Base-by-base conservation (phyloP, 92 coral and sea anemone genomes). In the Desmophyllum pertusum region DNA sequence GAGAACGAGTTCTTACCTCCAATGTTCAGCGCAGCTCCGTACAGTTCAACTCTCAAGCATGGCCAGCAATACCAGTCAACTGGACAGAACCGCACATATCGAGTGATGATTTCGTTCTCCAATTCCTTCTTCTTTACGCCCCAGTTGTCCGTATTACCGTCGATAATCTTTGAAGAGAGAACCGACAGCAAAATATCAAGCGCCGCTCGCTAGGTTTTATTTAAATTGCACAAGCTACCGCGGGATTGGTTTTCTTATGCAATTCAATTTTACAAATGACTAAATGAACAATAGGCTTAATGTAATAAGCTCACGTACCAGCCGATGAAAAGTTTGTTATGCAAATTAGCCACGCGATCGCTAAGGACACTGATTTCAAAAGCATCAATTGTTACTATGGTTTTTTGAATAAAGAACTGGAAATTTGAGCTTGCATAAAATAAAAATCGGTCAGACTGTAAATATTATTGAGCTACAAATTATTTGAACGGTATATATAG, bases 51-150 rank as follows among this genome's bases (percentile, higher is more conserved):
- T 69, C 98, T 81, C 90, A 94, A 2, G 36, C 98, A 91, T 13
- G 98, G 98, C 98, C 95, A 94, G 74, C 90, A 89, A 71, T 94
- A 87, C 98, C 98, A 94, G 25, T 94, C 98, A 5, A 86, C 91
- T 3, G 98, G 98, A 55, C 93, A 89, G 41, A 94, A 83, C 48
- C 92, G 90, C 66, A 94, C 61, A 39, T 76, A 94, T 21, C 98
- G 89, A 21, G 91, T 89, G 62, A 84, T 86, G 7, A 94, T 68
- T 45, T 66, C 75, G 62, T 89, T 86, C 41, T 94, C 90, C 23
- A 94, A 59, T 31, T 89, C 91, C 35, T 78, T 87, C 7, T 83
- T 77, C 84, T 91, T 92, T 62, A 84, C 89, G 42, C 81, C 68
- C 43, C 59, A 66, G 81, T 89, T 82, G 75, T 94, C 92, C 21